Base-by-base conservation (phyloP, 2,888 invertebrate species). In the Metalampra italica region DNA sequence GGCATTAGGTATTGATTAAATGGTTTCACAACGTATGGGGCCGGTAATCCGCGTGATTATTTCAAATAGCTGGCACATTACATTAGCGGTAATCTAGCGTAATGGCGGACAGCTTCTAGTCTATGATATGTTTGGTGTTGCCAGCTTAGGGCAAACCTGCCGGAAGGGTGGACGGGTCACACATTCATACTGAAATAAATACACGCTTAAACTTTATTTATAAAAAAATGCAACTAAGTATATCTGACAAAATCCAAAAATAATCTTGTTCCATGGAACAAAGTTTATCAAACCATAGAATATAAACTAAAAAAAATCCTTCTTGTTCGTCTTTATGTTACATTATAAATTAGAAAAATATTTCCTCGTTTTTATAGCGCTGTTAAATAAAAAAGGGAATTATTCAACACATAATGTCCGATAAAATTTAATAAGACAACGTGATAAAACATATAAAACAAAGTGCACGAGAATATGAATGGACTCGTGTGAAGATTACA, bases 61-160 rank as follows among this genome's bases (percentile, higher is more conserved):
- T 87, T 88, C 82, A 84, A 86, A 88, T 88, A 82, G 78, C 80
- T 82, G 71, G 71, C 80, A 78, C 82, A 78, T 85, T 76, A 84
- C 85, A 86, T 82, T 85, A 83, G 75, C 75, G 76, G 82, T 86
- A 84, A 87, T 85, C 87, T 83, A 75, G 66, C 59, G 71, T 80
- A 82, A 86, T 83, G 81, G 81, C 75, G 71, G 74, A 22, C 22
- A 22, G 22, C 22, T 22, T 22, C 71, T 62, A 60, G 55, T 56
- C 60, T 58, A 62, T 57, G 60, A 59, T 55, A 43, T 43, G 37
- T 37, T 60, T 59, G 57, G 72, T 78, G 77, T 75, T 80, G 75
- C 78, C 76, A 78, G 76, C 66, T 68, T 66, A 68, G 15, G 7
- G 30, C 9, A 22, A 47, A 40, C 40, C n/a, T 32, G 30, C 46